These are phyloP conservation scores for Conistra vaccinii DNA, from an alignment of 2,888 invertebrate genomes.

Conservation along the genomic window DNA sequence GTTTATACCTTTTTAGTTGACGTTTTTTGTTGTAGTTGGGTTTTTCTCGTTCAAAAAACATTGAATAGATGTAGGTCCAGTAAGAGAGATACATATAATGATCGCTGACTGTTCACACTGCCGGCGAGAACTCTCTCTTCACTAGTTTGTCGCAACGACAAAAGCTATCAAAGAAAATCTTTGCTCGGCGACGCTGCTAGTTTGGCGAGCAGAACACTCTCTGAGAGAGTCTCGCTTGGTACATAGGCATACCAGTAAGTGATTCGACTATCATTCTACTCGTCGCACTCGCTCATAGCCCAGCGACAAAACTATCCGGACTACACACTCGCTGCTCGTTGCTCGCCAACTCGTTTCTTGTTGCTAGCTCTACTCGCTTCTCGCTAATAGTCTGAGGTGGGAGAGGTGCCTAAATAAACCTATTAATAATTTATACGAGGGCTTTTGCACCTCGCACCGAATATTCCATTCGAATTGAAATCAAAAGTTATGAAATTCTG, in stretches of 20 bases:
- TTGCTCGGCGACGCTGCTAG: neutral
- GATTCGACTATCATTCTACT: neutral
- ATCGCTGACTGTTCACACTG: neutral
- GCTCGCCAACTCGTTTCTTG: neutral
- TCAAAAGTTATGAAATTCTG: constrained; percentile 51
- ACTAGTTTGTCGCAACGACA: neutral
- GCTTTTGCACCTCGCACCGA: constrained; percentile 26
- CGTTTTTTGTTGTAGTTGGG: too few relatives aligned
- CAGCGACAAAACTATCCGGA: neutral
- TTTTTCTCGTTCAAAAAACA: neutral
- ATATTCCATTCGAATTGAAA: constrained; percentile 45
- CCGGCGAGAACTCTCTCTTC: neutral
- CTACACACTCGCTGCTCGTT: neutral
- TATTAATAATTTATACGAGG: constrained; percentile 55
- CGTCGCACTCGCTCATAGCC: neutral
- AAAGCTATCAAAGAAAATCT: neutral
- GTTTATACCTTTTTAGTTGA: too few relatives aligned
- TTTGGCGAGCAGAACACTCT: neutral
- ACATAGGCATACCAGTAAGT: neutral
- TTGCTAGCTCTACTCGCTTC: neutral
- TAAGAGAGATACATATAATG: neutral
- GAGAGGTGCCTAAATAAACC: constrained; percentile 20
- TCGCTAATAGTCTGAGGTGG: neutral
- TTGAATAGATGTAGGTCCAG: neutral
- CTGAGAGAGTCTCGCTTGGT: neutral